A percentile compares a stretch with the other conserved stretches of the same genome.
Evolutionary conservation across 2,113 vertebrate species (phyloP).

Genomic region (Pseudorhombus dupliciocellatus): DNA sequence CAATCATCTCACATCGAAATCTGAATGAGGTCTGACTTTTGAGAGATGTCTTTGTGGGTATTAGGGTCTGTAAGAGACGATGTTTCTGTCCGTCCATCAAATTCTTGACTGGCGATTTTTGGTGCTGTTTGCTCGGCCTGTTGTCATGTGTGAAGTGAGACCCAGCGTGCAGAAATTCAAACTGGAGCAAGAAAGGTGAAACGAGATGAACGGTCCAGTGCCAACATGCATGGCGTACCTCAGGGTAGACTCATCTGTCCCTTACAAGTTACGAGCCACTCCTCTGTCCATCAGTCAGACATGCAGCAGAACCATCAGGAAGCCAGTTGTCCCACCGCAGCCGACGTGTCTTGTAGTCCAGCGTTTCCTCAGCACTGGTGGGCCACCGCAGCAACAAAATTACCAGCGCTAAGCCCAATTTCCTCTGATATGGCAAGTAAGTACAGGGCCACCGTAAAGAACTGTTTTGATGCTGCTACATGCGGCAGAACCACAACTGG

Average conservation of each 20-base stretch:
- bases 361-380: constrained; percentile 60
- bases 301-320: constrained; percentile 18
- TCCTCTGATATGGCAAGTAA: constrained; percentile 59
- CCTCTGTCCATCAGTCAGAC: constrained; percentile 36
- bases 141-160: neutral
- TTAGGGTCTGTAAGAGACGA: too few species aligned
- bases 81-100: too few species aligned
- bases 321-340: constrained; percentile 42
- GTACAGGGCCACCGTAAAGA: constrained; percentile 56
- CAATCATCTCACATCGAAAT: neutral
- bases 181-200: too few species aligned
- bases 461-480: constrained; percentile 65
- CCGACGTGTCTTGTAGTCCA: constrained; percentile 56
- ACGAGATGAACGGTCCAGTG: neutral
- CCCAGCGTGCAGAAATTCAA: too few species aligned
- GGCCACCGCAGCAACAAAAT: constrained; percentile 62
- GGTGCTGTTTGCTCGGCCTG: too few species aligned
- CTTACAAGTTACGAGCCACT: constrained; percentile 9
- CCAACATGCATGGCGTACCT: neutral
- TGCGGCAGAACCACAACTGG: constrained; percentile 64
- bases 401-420: constrained; percentile 62
- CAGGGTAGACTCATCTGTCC: constrained; percentile 12
- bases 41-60: too few species aligned
- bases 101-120: too few species aligned
- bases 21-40: neutral